Conservation (phyloP, 2,888 invertebrate species). For the Mesochorus sp. region DNA sequence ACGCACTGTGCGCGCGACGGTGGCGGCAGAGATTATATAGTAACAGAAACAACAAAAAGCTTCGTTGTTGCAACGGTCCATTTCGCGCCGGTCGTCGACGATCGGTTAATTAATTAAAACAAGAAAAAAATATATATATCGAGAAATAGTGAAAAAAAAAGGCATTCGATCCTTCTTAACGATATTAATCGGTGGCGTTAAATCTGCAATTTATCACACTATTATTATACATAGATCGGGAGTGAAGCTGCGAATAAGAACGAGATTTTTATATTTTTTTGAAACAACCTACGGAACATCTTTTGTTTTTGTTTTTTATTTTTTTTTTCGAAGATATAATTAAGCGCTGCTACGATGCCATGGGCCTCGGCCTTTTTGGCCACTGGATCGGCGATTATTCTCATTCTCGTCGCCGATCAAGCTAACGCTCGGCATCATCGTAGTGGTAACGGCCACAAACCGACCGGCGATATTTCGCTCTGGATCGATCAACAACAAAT, state of each 20-base stretch:
- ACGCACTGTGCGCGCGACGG: no score
- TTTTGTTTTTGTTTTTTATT: no score
- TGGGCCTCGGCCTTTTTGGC: constrained; percentile 74
- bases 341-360: constrained; percentile 71
- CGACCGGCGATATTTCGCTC: constrained; percentile 87
- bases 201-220: constrained; percentile 65
- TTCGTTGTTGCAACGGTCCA: constrained; percentile 36
- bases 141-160: no score
- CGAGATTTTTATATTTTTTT: no score
- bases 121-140: no score
- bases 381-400: constrained; percentile 72
- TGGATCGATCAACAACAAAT: constrained; percentile 97
- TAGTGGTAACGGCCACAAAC: constrained; percentile 76
- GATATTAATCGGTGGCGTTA: constrained; percentile 67
- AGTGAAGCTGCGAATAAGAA: no score
- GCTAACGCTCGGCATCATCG: constrained; percentile 76
- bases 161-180: no score
- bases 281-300: no score
- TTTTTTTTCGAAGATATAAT: constrained; percentile 37
- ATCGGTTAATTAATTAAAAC: constrained; percentile 19
- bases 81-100: constrained; percentile 27
- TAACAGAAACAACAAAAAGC: constrained; percentile 11
- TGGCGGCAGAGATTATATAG: no score
- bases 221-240: no score
- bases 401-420: constrained; percentile 69